phyloP scores from a whole-genome alignment of 2,797 vertebrate species.

The Diplodus sargus region DNA sequence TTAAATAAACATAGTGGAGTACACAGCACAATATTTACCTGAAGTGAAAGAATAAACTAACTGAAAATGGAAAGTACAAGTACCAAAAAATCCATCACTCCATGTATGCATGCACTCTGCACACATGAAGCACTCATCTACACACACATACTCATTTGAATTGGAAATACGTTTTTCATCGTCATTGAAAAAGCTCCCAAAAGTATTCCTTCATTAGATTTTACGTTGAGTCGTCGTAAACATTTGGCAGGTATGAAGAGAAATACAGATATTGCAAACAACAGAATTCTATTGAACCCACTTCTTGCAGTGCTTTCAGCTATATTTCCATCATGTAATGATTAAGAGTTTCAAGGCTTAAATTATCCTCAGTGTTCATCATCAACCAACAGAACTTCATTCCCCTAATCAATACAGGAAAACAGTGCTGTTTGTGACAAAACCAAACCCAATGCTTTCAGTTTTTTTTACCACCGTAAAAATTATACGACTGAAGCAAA shows the following conservation, averaged over 20 bases:
- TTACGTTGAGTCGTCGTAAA: conserved; percentile 5
- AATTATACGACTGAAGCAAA: conserved; percentile 28
- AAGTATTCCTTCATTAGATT: conserved; percentile 12
- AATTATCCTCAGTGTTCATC: conserved; percentile 23
- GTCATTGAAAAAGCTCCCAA: not conserved
- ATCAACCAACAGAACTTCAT: conserved; percentile 23
- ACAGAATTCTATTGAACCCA: conserved; percentile 23
- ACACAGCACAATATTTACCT: too few species aligned
- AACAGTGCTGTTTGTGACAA: conserved; percentile 20
- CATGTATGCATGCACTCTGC: not conserved
- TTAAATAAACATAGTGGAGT: too few species aligned
- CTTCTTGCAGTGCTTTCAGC: conserved; percentile 9
- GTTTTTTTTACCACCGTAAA: conserved; percentile 24
- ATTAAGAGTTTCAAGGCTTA: conserved; percentile 20
- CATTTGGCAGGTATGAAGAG: conserved; percentile 2
- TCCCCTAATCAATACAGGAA: conserved; percentile 44
- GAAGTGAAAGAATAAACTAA: too few species aligned
- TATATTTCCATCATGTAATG: conserved; percentile 26
- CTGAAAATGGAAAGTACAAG: too few species aligned
- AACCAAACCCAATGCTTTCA: conserved; percentile 26
- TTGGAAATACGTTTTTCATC: conserved; percentile 2
- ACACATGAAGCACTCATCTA: not conserved
- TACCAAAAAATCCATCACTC: too few species aligned
- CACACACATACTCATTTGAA: conserved; percentile 3
- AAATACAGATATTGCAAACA: not conserved